These are phyloP conservation scores for Brienomyrus brachyistius DNA, from an alignment of 2,113 vertebrate genomes.

Conservation along the genomic window DNA sequence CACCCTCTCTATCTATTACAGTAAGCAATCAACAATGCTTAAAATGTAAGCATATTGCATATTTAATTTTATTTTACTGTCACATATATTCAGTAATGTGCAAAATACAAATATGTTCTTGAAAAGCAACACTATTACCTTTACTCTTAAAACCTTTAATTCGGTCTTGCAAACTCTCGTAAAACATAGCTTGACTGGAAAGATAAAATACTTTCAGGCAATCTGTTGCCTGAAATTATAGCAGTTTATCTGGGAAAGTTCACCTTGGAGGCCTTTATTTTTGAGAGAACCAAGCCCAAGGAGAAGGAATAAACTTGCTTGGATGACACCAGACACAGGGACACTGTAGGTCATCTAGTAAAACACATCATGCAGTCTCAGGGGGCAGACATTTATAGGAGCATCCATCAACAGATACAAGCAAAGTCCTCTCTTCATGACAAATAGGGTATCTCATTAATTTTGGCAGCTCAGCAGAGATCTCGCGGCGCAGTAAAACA, in stretches of 20 bases:
- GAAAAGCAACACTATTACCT: neutral
- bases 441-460: constrained; percentile 1
- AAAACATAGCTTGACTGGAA: neutral
- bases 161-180: neutral
- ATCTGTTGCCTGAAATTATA: neutral
- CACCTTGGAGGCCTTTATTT: neutral
- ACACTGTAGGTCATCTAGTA: neutral
- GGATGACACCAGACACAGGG: neutral
- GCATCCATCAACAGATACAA: neutral
- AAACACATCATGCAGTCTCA: neutral
- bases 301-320: neutral
- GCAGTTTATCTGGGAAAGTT: neutral
- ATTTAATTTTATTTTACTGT: neutral
- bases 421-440: constrained; percentile 1
- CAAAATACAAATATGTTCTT: neutral
- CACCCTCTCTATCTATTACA: neutral
- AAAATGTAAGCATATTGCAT: neutral
- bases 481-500: neutral
- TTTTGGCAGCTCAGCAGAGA: neutral
- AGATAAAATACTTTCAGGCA: neutral
- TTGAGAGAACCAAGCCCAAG: neutral
- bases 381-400: neutral
- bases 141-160: neutral
- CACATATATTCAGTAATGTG: neutral
- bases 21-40: neutral